Base-by-base conservation (phyloP, 2,797 vertebrate species). In the Smutsia temminckii region DNA sequence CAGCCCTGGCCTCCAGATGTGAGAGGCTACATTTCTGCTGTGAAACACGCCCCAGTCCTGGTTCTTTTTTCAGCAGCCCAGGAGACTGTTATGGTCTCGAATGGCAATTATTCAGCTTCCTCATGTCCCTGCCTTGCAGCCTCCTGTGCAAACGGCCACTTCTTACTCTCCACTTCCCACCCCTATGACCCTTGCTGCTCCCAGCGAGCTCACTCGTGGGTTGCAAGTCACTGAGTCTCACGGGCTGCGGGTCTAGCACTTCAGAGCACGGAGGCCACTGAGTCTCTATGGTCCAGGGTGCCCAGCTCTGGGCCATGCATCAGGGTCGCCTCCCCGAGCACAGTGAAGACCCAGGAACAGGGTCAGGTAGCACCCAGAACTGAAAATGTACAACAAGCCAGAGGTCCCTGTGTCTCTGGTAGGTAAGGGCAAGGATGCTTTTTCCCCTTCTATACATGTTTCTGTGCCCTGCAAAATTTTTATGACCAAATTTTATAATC, bases 401-500 rank as follows among this genome's bases (percentile, higher is more conserved):
- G 27, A 11, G 7, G 12, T 46, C 14, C 29, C 10, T 8, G 17
- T 8, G 8, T 12, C 23, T 72, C 51, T 14, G 1, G 14, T 11
- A 46, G 27, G 12, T 12, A 17, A 64, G 68, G 49, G 40, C 16
- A 40, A 6, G 1, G 11, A 8, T 51, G 1, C 42, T 27, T 53
- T 87, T 32, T 37, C 69, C 49, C 61, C 69, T 53, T 32, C 20
- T 17, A 5, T n/a, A 23, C 23, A 2, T n/a, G 37, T 37, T 68
- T 72, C 34, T 32, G 23, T 42, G 25, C 23, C 29, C 71, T 66
- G 71, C 21, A 72, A 49, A 85, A 81, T 55, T 29, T 72, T 63
- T 40, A 49, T 17, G 13, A 64, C n/a, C n/a, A 40, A 64, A 8
- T 74, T 84, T 91, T 85, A 57, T 59, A n/a, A 64, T 85, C 66